phyloP scores from a whole-genome alignment of 2,113 vertebrate species.

The Poeciliopsis prolifica region DNA sequence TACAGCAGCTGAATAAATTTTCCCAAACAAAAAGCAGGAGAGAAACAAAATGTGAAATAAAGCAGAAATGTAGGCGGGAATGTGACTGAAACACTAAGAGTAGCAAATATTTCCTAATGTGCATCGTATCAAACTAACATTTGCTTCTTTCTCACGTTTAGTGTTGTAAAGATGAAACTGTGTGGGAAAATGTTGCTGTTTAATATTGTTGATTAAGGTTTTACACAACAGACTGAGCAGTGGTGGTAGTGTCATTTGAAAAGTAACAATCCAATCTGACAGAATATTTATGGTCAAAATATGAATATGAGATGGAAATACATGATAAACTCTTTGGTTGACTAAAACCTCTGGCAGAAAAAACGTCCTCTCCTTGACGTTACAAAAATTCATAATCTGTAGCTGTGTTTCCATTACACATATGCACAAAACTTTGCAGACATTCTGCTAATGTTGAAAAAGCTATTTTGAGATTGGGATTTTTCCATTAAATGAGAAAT shows the following conservation, averaged over 20 bases:
- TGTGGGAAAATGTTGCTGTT: conserved; percentile 41
- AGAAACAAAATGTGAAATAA: conserved; percentile 15
- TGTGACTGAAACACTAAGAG: conserved; percentile 9
- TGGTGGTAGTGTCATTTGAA: not conserved
- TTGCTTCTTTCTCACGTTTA: not conserved
- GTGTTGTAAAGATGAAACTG: not conserved
- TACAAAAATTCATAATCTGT: too few species aligned
- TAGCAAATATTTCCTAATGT: conserved; percentile 40
- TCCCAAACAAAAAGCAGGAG: conserved; percentile 5
- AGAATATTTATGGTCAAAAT: not conserved
- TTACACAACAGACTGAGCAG: not conserved
- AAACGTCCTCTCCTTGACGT: too few species aligned
- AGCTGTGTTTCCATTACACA: too few species aligned
- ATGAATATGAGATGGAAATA: too few species aligned
- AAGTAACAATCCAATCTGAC: not conserved
- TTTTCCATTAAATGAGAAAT: too few species aligned
- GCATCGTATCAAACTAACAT: not conserved
- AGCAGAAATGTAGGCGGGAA: not conserved
- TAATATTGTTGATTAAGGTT: conserved; percentile 14
- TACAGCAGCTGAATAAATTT: conserved; percentile 25
- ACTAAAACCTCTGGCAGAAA: too few species aligned
- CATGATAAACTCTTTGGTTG: too few species aligned
- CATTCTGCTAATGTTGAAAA: too few species aligned
- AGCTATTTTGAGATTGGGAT: too few species aligned
- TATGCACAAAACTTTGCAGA: too few species aligned